Percentiles rank a stretch among this genome's conserved stretches.
These are phyloP conservation scores for Pterobdella sp. DNA, from an alignment of 2,888 invertebrate genomes.

Conservation along the genomic window DNA sequence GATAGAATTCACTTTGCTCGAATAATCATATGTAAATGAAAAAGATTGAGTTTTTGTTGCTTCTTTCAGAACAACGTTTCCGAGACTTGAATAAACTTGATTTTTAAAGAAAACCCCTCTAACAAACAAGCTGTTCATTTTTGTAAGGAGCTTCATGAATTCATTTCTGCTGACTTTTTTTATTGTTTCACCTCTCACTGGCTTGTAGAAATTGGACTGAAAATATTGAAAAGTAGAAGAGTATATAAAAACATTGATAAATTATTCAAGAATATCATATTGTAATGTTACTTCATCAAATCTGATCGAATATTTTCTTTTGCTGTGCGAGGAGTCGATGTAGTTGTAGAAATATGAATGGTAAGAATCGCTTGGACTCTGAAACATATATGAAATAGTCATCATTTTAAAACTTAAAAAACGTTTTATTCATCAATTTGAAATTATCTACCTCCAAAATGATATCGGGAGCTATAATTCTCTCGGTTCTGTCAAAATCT, in stretches of 20 bases:
- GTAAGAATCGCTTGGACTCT: constrained; percentile 1
- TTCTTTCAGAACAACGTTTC: neutral
- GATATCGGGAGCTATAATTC: constrained; percentile 3
- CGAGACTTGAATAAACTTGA: neutral
- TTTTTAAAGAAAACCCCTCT: neutral
- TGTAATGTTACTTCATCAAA: neutral
- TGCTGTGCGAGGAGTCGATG: constrained; percentile 2
- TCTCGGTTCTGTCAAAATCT: neutral
- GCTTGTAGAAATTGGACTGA: neutral
- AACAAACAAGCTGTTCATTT: neutral
- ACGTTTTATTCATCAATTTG: neutral
- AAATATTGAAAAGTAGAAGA: neutral
- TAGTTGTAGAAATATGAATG: constrained; percentile 8
- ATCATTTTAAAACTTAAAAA: neutral
- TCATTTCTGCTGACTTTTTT: neutral
- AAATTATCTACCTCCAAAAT: neutral
- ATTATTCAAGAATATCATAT: neutral
- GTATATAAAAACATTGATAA: neutral
- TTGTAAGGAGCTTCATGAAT: neutral
- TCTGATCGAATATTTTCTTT: neutral
- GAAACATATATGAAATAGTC: neutral
- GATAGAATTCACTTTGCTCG: neutral
- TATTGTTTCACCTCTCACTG: neutral
- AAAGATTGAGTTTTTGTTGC: neutral
- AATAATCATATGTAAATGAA: neutral